These are phyloP conservation scores for Pyxicephalus adspersus DNA, from an alignment of 2,113 vertebrate species.

Conservation along the genomic window DNA sequence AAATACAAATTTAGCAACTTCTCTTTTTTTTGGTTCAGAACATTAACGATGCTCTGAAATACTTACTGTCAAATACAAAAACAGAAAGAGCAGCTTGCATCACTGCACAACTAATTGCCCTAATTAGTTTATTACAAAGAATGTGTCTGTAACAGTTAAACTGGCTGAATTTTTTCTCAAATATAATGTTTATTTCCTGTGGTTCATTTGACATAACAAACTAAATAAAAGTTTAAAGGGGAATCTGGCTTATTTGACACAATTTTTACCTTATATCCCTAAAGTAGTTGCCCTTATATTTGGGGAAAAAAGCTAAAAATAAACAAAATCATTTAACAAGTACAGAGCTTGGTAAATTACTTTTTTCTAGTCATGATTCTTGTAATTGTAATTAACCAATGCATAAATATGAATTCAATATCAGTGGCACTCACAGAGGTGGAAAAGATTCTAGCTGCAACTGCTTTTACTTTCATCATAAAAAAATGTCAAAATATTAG, in stretches of 20 bases:
- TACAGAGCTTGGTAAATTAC: too few species aligned
- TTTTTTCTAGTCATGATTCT: too few species aligned
- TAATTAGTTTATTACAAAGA: constrained; percentile 35
- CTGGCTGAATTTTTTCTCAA: constrained; percentile 4
- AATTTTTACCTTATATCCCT: background rate
- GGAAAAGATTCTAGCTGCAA: too few species aligned
- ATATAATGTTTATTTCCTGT: constrained; percentile 36
- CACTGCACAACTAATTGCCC: constrained; percentile 30
- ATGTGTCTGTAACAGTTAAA: constrained; percentile 27
- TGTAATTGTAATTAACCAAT: too few species aligned
- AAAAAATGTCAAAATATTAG: too few species aligned
- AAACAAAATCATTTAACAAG: too few species aligned
- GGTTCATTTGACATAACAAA: constrained; percentile 16
- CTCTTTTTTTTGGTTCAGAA: constrained; percentile 18
- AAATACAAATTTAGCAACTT: background rate
- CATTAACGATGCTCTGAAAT: constrained; percentile 23
- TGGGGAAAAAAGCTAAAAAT: too few species aligned
- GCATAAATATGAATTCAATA: too few species aligned
- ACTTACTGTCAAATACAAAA: constrained; percentile 23
- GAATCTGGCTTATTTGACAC: background rate
- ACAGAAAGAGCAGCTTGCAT: constrained; percentile 32
- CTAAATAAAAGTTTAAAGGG: background rate
- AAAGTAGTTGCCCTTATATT: too few species aligned
- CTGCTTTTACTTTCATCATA: too few species aligned
- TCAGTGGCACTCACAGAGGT: too few species aligned